Evolutionary conservation across 2,797 vertebrate genomes (phyloP), one percentile per base, ranked within the genome.

Genomic region (Anolis apletophallus): DNA sequence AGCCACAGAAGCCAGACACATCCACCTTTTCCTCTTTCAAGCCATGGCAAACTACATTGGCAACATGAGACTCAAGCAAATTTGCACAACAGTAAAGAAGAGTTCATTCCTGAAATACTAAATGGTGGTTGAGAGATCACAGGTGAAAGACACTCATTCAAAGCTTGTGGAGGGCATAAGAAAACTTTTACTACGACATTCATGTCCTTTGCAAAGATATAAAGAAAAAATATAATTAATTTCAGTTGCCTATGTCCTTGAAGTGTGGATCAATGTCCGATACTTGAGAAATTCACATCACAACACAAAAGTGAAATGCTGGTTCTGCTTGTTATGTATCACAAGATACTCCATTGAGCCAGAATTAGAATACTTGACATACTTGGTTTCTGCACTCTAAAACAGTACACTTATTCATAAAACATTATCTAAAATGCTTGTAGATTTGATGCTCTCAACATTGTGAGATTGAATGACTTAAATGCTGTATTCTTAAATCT

Each of bases 361-460:
- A 87, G 23, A 77, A 71, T 81, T 85, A 85, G 46, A n/a, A 50
- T 40, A 59, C 16, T 1, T 40, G 73, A 64, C 36, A 52, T 32
- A 32, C 17, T 2, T 71, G 36, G 67, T 7, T 83, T 0, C 0
- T 5, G 72, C 54, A 79, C 90, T 54, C 17, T 16, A 80, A 89
- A 90, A 86, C 19, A 40, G n/a, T 59, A 19, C 21, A 17, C 16
- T 40, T 50, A 17, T 23, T 29, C 23, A 19, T 73, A 83, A 73
- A 36, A 12, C 0, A 55, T 88, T 73, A 57, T 86, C 67, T 77
- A 86, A 83, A 76, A 86, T 92, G 79, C 81, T 75, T 61, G 88
- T 74, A 17, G 52, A 12, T 17, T 34, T 32, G 46, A 68, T 50
- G 2, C 81, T 77, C 72, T 86, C 80, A 89, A 69, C 82, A 36